Base-by-base conservation (phyloP, 1,140 invertebrate species). In the Mya arenaria region DNA sequence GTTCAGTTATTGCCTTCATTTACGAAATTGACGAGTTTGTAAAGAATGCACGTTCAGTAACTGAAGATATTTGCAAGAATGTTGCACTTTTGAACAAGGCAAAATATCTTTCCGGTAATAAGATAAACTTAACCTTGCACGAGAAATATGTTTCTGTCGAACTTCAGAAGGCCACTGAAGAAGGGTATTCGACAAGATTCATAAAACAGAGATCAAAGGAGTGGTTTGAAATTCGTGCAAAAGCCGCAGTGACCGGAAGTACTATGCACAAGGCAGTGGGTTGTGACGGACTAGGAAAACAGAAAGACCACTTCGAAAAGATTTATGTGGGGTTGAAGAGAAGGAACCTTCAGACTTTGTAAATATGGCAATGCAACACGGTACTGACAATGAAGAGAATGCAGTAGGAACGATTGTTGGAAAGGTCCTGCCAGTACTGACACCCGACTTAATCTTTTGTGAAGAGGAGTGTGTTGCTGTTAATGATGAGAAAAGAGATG, bases 1-100 rank as follows among this genome's bases (percentile, higher is more conserved):
- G 78, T 48, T 62, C 78, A 4, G 68, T 84, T 28, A 84, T 77
- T 28, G 83, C 78, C 15, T 81, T 80, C 63, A 48, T 84, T 23
- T 30, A 84, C 41, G 83, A 84, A 52, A 84, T 84, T 17, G 56
- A 84, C 34, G 58, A 66, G 32, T 75, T 17, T 37, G 28, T 73
- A 36, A 55, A 28, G n/a, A 36, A 19, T 55, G 13, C 25, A 5
- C 6, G 10, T 32, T 5, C 4, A 58, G 5, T 73, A n/a, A 58
- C 48, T 17, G 52, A 73, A 34, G 36, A 39, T 8, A 58, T 73
- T 55, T 73, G 71, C 52, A 13, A 10, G 37, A n/a, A 3, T 73
- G 52, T 73, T 36, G 71, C 52, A 19, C 36, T 15, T 4, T 30
- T 73, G 32, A 73, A 73, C 34, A 28, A 34, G 32, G 17, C 19